Evolutionary conservation across 2,888 invertebrate species (phyloP).

Genomic region (Abrostola triplasia): DNA sequence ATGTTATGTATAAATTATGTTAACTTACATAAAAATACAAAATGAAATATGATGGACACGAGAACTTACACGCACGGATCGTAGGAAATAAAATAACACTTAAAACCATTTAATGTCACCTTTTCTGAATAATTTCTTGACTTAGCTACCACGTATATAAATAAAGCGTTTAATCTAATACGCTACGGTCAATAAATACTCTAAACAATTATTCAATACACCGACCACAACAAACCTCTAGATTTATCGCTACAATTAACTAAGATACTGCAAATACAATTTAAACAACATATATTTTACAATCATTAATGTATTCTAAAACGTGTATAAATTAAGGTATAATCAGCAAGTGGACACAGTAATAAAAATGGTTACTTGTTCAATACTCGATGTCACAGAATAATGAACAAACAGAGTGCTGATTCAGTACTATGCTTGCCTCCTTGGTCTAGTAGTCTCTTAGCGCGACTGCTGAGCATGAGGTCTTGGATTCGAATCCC

Average conservation of each 20-base stretch:
- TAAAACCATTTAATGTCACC: no score
- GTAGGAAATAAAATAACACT: no score
- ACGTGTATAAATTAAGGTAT: slow-evolving; percentile 63
- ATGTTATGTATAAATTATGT: no score
- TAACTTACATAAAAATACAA: no score
- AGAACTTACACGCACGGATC: no score
- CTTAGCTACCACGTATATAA: not conserved
- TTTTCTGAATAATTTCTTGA: no score
- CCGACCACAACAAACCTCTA: slow-evolving; percentile 15
- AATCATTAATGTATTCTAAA: slow-evolving; percentile 48
- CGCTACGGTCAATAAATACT: slow-evolving; percentile 10
- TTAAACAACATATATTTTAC: slow-evolving; percentile 38
- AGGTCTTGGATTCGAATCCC: no score
- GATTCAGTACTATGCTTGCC: not conserved
- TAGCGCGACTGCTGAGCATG: no score
- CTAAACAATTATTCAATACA: slow-evolving; percentile 29
- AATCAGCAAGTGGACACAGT: slow-evolving; percentile 60
- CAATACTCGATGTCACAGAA: slow-evolving; percentile 55
- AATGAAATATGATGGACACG: no score
- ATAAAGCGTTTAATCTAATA: not conserved
- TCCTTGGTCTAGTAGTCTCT: no score
- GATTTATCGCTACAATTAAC: slow-evolving; percentile 42
- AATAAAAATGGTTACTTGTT: slow-evolving; percentile 70
- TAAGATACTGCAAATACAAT: slow-evolving; percentile 45
- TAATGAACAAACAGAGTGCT: slow-evolving; percentile 20